phyloP scores from a whole-genome alignment of 2,113 vertebrate genomes.

The Cnemophilus loriae region DNA sequence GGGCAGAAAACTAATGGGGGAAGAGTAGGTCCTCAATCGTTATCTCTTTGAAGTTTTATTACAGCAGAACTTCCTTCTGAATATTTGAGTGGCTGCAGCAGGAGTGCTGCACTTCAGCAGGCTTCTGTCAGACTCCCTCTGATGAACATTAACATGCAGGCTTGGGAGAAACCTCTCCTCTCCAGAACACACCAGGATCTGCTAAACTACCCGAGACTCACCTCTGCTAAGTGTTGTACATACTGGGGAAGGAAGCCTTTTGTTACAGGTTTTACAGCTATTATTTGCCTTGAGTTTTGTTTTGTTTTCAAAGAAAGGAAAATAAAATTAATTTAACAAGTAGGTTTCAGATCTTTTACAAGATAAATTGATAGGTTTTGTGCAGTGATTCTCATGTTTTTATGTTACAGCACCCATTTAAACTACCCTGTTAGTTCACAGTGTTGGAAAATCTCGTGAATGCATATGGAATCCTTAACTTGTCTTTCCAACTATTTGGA shows the following conservation, averaged over 20 bases:
- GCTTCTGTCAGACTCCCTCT: background rate
- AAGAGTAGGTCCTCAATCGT: background rate
- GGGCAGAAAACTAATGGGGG: background rate
- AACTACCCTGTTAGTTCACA: constrained; percentile 48
- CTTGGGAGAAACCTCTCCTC: background rate
- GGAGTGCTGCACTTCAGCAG: background rate
- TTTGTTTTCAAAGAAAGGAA: constrained; percentile 62
- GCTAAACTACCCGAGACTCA: background rate
- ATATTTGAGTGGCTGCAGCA: background rate
- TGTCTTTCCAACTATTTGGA: constrained; percentile 34
- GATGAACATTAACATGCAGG: background rate
- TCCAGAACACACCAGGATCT: background rate
- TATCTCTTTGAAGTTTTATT: constrained; percentile 49
- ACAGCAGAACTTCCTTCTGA: constrained; percentile 15
- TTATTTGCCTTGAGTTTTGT: constrained; percentile 42
- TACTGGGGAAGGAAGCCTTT: constrained; percentile 27
- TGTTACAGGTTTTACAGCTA: constrained; percentile 42
- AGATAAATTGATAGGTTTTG: constrained; percentile 32
- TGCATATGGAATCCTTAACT: constrained; percentile 55
- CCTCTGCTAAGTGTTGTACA: constrained; percentile 8
- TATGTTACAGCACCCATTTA: constrained; percentile 33
- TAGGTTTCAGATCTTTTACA: constrained; percentile 57
- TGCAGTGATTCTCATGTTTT: constrained; percentile 44
- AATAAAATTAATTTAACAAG: constrained; percentile 65
- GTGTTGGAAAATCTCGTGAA: constrained; percentile 43